A percentile compares a stretch with the other conserved stretches of the same genome.
phyloP scores from a whole-genome alignment of 2,888 invertebrate species.

The Dastarcus helophoroides region DNA sequence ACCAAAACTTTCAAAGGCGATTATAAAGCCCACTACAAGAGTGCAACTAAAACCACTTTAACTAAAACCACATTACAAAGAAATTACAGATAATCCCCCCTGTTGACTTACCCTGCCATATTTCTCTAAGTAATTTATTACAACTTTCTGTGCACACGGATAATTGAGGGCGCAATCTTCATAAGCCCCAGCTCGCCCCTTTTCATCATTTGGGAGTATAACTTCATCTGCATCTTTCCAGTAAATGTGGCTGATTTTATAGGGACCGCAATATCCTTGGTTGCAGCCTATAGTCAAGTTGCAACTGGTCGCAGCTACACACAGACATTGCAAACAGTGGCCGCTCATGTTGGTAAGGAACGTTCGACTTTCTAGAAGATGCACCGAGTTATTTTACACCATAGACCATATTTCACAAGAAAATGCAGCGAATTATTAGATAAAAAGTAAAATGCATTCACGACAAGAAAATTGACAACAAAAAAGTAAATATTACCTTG shows the following conservation, averaged over 20 bases:
- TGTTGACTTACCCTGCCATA: constrained; percentile 42
- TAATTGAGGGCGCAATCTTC: constrained; percentile 50
- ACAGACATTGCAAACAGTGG: constrained; percentile 46
- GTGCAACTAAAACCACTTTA: too few species aligned
- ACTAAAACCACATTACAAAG: constrained; percentile 47
- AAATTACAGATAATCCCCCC: constrained; percentile 12
- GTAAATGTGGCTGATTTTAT: constrained; percentile 49
- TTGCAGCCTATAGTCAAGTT: constrained; percentile 43
- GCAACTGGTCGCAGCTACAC: constrained; percentile 46
- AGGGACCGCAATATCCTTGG: constrained; percentile 51
- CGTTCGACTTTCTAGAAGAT: too few species aligned
- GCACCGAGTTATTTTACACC: too few species aligned
- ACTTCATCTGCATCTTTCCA: constrained; percentile 54
- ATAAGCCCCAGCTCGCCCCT: constrained; percentile 44
- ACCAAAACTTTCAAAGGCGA: too few species aligned
- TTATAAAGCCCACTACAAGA: too few species aligned
- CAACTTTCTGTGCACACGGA: constrained; percentile 46
- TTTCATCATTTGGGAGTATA: constrained; percentile 46
- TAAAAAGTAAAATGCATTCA: too few species aligned
- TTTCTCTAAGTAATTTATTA: constrained; percentile 47
- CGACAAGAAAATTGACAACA: too few species aligned
- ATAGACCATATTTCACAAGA: too few species aligned
- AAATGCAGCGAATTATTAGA: too few species aligned
- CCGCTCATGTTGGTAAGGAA: constrained; percentile 29
- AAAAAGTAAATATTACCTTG: too few species aligned